These are phyloP conservation scores for Limnephilus lunatus DNA, from an alignment of 2,888 invertebrate genomes.

Conservation along the genomic window DNA sequence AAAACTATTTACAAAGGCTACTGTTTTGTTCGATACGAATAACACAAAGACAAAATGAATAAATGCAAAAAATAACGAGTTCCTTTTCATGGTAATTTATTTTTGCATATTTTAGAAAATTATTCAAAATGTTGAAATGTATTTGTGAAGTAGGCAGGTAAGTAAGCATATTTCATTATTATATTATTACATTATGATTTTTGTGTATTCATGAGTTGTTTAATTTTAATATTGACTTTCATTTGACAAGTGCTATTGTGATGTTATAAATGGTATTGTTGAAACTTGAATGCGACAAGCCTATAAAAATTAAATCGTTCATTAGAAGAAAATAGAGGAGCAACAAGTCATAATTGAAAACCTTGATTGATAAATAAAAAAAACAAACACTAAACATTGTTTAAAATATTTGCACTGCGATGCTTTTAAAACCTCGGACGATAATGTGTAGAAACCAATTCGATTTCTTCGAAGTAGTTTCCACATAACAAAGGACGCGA, in stretches of 20 bases:
- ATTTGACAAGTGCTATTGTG: no score
- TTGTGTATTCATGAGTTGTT: no score
- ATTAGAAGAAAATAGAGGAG: neutral
- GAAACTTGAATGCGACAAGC: no score
- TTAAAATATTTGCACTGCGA: neutral
- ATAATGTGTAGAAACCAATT: neutral
- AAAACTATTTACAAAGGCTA: neutral
- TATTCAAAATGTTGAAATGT: neutral
- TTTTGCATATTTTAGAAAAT: neutral
- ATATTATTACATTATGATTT: no score
- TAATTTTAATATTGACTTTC: no score
- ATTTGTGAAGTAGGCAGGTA: neutral
- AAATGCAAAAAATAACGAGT: neutral
- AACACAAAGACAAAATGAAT: neutral
- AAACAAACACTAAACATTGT: neutral
- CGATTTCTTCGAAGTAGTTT: neutral
- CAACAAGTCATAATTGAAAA: neutral
- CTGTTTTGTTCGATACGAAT: neutral
- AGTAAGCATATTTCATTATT: no score
- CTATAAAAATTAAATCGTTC: neutral
- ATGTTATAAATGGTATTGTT: no score
- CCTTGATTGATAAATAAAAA: neutral
- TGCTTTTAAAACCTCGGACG: neutral
- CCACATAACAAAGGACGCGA: neutral
- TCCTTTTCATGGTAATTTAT: neutral